Conservation (phyloP, 2,888 invertebrate genomes). For the Villa cingulata region DNA sequence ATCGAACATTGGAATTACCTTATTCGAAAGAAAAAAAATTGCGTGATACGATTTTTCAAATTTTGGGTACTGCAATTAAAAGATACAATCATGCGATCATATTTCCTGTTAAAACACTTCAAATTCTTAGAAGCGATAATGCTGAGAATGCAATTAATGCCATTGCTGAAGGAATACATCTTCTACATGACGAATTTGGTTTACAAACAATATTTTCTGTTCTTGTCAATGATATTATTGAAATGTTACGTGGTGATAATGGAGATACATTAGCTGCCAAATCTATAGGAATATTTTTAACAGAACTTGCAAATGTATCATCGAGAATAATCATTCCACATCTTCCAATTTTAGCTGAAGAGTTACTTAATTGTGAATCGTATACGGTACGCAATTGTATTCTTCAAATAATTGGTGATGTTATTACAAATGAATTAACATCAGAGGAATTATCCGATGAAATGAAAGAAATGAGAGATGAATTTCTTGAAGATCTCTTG, state of each 20-base stretch:
- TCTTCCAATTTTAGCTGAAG: conserved; percentile 29
- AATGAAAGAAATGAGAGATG: conserved; percentile 55
- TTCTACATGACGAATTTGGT: conserved; percentile 31
- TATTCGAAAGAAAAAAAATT: conserved; percentile 48
- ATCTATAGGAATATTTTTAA: conserved; percentile 31
- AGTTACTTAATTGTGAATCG: conserved; percentile 40
- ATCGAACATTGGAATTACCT: conserved; percentile 29
- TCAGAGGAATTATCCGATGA: conserved; percentile 57
- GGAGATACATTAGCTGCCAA: conserved; percentile 27
- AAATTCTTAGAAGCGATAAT: conserved; percentile 34
- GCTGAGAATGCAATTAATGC: conserved; percentile 27
- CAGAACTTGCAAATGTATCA: conserved; percentile 28
- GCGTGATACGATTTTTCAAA: conserved; percentile 59
- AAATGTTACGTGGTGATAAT: conserved; percentile 26
- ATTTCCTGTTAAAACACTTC: conserved; percentile 57
- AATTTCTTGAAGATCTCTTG: conserved; percentile 62
- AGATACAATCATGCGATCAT: conserved; percentile 70
- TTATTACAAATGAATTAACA: conserved; percentile 56
- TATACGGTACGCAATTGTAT: conserved; percentile 65
- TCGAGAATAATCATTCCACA: conserved; percentile 34
- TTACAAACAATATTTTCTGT: conserved; percentile 30
- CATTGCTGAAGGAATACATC: conserved; percentile 29
- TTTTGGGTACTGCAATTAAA: conserved; percentile 67
- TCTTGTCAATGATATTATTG: conserved; percentile 31
- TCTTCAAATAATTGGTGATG: conserved; percentile 68